These are phyloP conservation scores for Grantiella picta DNA, from an alignment of 2,113 vertebrate genomes.

Conservation along the genomic window DNA sequence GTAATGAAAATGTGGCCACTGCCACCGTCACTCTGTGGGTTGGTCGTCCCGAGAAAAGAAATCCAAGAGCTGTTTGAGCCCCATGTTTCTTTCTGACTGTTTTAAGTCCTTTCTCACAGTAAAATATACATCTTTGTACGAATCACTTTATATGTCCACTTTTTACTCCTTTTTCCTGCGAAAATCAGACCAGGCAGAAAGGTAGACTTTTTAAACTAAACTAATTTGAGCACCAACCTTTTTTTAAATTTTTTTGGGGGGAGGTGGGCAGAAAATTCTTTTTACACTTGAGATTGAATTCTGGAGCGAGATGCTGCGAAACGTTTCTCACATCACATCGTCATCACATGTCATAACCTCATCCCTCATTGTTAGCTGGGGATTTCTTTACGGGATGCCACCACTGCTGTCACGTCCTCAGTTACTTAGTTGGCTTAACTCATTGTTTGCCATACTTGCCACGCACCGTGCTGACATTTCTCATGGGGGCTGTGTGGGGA, in stretches of 20 bases:
- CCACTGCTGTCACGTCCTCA: constrained; percentile 52
- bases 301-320: constrained; percentile 57
- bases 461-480: constrained; percentile 27
- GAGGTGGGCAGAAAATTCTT: neutral
- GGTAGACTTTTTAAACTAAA: constrained; percentile 63
- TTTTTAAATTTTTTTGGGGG: neutral
- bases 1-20: neutral
- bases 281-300: constrained; percentile 53
- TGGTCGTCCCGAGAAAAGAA: constrained; percentile 55
- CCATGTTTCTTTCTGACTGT: constrained; percentile 30
- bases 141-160: constrained; percentile 57
- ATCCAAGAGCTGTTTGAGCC: constrained; percentile 61
- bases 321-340: constrained; percentile 26
- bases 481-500: constrained; percentile 4
- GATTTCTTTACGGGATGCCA: constrained; percentile 71
- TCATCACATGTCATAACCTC: constrained; percentile 20
- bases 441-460: constrained; percentile 57
- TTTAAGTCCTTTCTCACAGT: constrained; percentile 61
- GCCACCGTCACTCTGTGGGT: constrained; percentile 52
- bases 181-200: constrained; percentile 63
- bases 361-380: constrained; percentile 55
- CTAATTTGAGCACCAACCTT: constrained; percentile 41
- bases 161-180: constrained; percentile 62
- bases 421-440: constrained; percentile 58
- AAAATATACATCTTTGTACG: constrained; percentile 42